Percentiles rank a stretch among this genome's conserved stretches.
Conservation (phyloP, 2,113 vertebrate species). For the Carollia perspicillata region DNA sequence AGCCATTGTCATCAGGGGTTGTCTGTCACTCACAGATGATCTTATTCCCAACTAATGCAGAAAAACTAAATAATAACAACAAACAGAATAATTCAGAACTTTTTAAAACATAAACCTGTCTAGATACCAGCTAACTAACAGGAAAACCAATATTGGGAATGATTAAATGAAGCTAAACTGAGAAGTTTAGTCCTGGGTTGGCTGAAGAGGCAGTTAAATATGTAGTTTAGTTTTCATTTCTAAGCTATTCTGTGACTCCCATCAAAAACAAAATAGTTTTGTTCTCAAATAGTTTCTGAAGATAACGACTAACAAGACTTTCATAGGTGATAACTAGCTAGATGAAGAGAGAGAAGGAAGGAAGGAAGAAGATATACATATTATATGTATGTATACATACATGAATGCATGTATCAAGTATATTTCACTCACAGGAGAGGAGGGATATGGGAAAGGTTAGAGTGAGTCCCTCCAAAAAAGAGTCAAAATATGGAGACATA, state of each 20-base stretch:
- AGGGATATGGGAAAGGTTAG: not conserved
- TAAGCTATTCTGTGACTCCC: not conserved
- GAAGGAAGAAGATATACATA: not conserved
- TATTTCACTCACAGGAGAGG: not conserved
- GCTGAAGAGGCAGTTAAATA: not conserved
- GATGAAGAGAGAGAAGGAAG: fast-evolving
- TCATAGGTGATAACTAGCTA: not conserved
- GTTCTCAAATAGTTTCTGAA: constrained; percentile 5
- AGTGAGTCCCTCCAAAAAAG: not conserved
- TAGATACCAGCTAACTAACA: not conserved
- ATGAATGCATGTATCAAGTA: not conserved
- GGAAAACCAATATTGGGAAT: not conserved
- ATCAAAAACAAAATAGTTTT: not conserved
- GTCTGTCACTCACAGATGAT: not conserved
- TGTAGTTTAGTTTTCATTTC: not conserved
- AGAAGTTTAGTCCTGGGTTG: not conserved
- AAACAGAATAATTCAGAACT: not conserved
- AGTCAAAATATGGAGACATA: not conserved
- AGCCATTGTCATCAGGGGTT: not conserved
- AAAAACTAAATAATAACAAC: not conserved
- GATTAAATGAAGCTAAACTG: not conserved
- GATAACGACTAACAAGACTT: not conserved
- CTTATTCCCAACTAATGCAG: not conserved
- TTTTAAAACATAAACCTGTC: not conserved
- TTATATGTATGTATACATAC: not conserved